Evolutionary conservation across 1,140 invertebrate species (phyloP).

Genomic region (Nebria ingens): DNA sequence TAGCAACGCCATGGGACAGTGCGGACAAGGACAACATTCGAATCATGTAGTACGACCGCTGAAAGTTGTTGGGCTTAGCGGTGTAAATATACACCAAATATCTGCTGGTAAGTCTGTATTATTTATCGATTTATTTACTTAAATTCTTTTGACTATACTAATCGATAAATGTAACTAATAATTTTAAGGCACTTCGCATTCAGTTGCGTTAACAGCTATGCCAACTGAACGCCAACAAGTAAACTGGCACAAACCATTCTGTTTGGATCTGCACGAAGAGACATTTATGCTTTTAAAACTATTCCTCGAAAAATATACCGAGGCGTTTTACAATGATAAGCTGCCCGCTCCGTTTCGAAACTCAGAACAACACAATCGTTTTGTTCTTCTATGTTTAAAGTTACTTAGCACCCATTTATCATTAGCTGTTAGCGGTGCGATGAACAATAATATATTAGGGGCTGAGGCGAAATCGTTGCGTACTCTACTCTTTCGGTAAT

Average conservation of each 20-base stretch:
- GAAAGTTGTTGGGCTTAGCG: conserved; percentile 49
- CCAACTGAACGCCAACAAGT: conserved; percentile 44
- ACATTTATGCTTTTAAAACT: conserved; percentile 46
- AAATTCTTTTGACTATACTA: neutral
- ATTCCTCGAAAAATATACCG: conserved; percentile 50
- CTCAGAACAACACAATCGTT: conserved; percentile 45
- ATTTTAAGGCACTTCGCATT: conserved; percentile 50
- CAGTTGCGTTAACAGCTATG: conserved; percentile 55
- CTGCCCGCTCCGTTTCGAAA: conserved; percentile 38
- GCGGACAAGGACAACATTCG: conserved; percentile 55
- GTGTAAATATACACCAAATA: conserved; percentile 48
- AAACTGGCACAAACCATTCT: conserved; percentile 48
- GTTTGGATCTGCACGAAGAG: conserved; percentile 50
- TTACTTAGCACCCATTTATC: conserved; percentile 50
- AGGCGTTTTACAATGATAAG: conserved; percentile 36
- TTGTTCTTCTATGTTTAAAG: conserved; percentile 47
- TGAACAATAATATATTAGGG: conserved; percentile 39
- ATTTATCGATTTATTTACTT: neutral
- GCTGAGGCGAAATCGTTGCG: conserved; percentile 43
- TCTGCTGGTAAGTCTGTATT: conserved; percentile 42
- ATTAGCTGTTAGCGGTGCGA: conserved; percentile 41
- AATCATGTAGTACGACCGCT: conserved; percentile 50
- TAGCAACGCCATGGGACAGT: conserved; percentile 60
- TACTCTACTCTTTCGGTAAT: conserved; percentile 43
- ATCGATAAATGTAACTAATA: neutral